These are phyloP conservation scores for Axea sp. DNA, from an alignment of 2,888 invertebrate species.

Conservation along the genomic window DNA sequence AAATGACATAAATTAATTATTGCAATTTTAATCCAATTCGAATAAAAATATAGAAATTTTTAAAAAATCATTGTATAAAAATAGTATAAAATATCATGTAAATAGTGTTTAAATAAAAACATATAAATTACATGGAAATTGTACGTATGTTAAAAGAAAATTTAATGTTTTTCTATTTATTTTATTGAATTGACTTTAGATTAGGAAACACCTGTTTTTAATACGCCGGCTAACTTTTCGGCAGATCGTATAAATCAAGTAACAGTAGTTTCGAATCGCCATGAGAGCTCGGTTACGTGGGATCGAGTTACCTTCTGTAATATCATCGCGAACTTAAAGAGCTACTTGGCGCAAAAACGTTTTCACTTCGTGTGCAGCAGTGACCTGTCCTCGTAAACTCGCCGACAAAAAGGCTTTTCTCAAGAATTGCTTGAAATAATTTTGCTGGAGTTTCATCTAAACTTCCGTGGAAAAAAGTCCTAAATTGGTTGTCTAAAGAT, in stretches of 20 bases:
- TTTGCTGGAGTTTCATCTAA: constrained; percentile 30
- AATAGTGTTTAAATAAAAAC: no score
- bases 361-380: constrained; percentile 31
- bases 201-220: no score
- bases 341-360: constrained; percentile 54
- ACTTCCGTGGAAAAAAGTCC: constrained; percentile 14
- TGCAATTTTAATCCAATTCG: no score
- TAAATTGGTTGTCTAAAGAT: neutral
- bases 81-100: no score
- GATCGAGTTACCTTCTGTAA: constrained; percentile 63
- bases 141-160: no score
- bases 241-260: constrained; percentile 32
- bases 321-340: constrained; percentile 58
- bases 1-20: no score
- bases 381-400: constrained; percentile 54
- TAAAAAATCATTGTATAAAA: no score
- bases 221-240: no score
- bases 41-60: no score
- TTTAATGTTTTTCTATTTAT: no score
- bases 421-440: constrained; percentile 43
- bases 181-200: no score
- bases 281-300: constrained; percentile 44
- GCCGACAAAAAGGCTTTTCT: constrained; percentile 50
- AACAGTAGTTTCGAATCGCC: constrained; percentile 19
- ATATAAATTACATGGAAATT: no score